phyloP scores from a whole-genome alignment of 2,113 vertebrate species.

The Oreotrochilus melanogaster region DNA sequence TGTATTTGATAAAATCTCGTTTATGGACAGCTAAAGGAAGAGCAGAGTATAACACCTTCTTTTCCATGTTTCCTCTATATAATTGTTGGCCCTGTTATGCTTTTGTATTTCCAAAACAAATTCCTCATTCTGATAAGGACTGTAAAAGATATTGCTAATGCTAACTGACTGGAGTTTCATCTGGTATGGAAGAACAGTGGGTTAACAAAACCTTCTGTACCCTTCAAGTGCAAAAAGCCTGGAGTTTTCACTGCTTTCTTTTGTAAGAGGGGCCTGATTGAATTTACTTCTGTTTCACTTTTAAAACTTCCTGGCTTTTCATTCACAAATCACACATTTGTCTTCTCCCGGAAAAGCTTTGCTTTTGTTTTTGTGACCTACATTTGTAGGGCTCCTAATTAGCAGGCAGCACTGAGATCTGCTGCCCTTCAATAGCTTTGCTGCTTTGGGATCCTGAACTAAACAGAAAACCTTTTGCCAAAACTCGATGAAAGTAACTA shows the following conservation, averaged over 20 bases:
- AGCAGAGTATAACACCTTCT: background rate
- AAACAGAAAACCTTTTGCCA: conserved; percentile 21
- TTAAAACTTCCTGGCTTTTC: conserved; percentile 77
- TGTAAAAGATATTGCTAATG: background rate
- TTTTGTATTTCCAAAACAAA: background rate
- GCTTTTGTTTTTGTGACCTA: conserved; percentile 76
- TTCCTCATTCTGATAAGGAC: background rate
- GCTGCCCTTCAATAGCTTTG: conserved; percentile 45
- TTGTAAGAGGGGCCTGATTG: conserved; percentile 54
- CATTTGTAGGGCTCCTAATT: conserved; percentile 77
- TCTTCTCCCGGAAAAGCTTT: conserved; percentile 74
- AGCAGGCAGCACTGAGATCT: conserved; percentile 72
- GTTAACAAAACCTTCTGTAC: conserved; percentile 45
- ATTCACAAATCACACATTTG: conserved; percentile 78
- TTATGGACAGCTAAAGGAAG: background rate
- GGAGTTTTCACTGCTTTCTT: conserved; percentile 27
- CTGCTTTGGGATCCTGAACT: conserved; percentile 31
- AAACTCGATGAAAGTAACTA: background rate
- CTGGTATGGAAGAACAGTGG: background rate
- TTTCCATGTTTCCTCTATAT: background rate
- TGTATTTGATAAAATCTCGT: background rate
- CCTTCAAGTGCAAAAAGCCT: background rate
- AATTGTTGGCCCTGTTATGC: background rate
- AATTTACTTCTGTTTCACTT: conserved; percentile 71
- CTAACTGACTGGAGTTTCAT: background rate